phyloP scores from a whole-genome alignment of 2,888 invertebrate species.

The Patella caerulea region DNA sequence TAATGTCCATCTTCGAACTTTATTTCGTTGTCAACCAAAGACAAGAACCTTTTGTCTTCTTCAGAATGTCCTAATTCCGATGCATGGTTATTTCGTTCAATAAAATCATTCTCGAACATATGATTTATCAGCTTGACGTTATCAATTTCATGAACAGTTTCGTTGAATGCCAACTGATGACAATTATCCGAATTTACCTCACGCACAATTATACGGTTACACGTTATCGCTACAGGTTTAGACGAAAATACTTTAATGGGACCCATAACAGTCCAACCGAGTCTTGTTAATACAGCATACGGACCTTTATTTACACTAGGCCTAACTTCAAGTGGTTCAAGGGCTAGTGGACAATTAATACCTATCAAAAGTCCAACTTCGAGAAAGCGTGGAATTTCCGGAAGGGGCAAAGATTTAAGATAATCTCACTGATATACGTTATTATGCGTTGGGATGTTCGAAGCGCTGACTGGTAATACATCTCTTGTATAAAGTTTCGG shows the following conservation, averaged over 20 bases:
- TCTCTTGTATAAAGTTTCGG: not conserved
- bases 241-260: not conserved
- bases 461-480: not conserved
- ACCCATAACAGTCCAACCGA: not conserved
- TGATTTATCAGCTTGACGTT: not conserved
- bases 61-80: constrained; percentile 3
- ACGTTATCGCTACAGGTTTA: not conserved
- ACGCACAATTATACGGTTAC: not conserved
- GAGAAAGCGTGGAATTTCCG: not conserved
- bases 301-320: not conserved
- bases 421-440: not conserved
- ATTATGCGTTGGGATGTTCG: not conserved
- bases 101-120: not conserved
- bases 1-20: not conserved
- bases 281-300: constrained; percentile 8
- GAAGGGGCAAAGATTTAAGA: not conserved
- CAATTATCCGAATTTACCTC: not conserved
- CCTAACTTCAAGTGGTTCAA: not conserved
- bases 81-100: not conserved
- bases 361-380: not conserved
- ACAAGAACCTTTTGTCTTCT: constrained; percentile 20
- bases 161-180: not conserved
- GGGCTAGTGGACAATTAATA: not conserved
- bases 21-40: constrained; percentile 20
- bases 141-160: not conserved